phyloP scores from a whole-genome alignment of 2,888 invertebrate species.

The Hartigia nigra region DNA sequence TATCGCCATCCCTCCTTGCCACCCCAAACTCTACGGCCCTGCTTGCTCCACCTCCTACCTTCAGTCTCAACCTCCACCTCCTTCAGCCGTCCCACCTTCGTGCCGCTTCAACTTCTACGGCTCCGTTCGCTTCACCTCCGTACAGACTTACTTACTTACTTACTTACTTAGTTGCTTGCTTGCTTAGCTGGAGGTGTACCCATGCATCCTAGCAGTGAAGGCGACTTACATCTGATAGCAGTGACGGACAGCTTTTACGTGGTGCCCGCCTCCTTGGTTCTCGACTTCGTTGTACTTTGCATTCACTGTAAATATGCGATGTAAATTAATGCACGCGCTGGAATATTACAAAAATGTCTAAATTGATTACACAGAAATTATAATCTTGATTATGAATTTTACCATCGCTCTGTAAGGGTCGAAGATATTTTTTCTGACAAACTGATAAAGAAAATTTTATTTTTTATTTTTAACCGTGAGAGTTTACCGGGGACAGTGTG shows the following conservation, averaged over 20 bases:
- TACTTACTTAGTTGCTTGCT: not conserved
- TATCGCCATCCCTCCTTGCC: constrained; percentile 14
- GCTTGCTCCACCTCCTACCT: constrained; percentile 3
- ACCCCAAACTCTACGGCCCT: constrained; percentile 5
- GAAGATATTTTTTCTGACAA: not conserved
- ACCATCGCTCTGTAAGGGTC: not conserved
- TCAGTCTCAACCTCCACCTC: not conserved
- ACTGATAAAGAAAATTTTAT: not conserved
- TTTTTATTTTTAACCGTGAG: not conserved
- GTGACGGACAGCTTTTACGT: constrained; percentile 20
- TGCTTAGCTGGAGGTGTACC: constrained; percentile 7
- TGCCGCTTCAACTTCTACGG: constrained; percentile 10
- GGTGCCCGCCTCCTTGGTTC: constrained; percentile 17
- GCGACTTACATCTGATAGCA: constrained; percentile 20
- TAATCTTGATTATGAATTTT: not conserved
- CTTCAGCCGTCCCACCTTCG: constrained; percentile 5
- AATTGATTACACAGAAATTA: not conserved
- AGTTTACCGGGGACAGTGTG: not conserved
- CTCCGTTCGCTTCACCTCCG: constrained; percentile 10
- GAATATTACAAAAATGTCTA: not conserved
- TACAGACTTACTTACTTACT: not conserved
- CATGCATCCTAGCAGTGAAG: constrained; percentile 10
- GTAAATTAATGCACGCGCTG: not conserved
- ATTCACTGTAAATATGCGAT: not conserved
- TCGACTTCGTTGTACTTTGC: not conserved